Conservation (phyloP, 1,140 invertebrate genomes). For the Atopsyche davidsoni region DNA sequence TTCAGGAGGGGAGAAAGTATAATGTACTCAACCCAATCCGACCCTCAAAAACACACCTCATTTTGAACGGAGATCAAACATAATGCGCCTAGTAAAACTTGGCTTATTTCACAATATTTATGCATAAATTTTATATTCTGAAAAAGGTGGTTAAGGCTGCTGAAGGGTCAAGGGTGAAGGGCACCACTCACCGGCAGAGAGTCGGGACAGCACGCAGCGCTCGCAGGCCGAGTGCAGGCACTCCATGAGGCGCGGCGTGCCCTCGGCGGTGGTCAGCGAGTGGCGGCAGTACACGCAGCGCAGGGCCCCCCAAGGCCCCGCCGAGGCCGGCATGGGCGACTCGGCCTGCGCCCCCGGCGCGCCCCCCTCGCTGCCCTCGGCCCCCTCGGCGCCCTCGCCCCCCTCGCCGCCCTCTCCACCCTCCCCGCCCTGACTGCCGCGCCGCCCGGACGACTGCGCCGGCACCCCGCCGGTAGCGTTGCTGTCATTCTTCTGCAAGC, state of each 20-base stretch:
- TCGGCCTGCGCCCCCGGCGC: background rate
- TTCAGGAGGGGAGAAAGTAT: no score
- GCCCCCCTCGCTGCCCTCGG: background rate
- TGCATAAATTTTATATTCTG: no score
- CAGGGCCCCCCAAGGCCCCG: conserved; percentile 29
- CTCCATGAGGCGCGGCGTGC: conserved; percentile 69
- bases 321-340: conserved; percentile 18
- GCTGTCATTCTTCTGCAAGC: no score
- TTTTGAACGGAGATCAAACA: no score
- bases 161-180: background rate
- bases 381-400: background rate
- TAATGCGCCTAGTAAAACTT: no score
- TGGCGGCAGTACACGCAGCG: conserved; percentile 39
- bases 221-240: conserved; percentile 81
- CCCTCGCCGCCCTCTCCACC: background rate
- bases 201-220: conserved; percentile 55
- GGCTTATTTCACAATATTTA: no score
- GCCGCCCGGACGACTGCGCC: conserved; percentile 12
- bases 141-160: background rate
- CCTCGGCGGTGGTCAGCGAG: conserved; percentile 30
- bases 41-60: no score
- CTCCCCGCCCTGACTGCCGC: background rate
- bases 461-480: conserved; percentile 3
- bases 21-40: no score
- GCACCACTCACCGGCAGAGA: background rate